Base-by-base conservation (phyloP, 2,797 vertebrate genomes). In the Ambastaia sidthimunki region DNA sequence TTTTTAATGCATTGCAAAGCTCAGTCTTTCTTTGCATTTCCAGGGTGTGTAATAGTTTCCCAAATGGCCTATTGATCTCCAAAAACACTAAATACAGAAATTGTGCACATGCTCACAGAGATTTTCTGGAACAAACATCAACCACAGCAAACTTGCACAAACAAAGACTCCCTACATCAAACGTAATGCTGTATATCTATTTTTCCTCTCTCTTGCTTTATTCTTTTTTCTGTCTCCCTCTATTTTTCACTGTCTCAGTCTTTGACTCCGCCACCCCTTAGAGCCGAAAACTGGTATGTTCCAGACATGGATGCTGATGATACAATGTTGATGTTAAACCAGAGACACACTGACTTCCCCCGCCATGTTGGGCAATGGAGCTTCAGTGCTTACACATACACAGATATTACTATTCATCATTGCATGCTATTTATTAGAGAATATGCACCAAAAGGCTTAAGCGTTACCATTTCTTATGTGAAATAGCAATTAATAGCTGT, bases 281-380 rank as follows among this genome's bases (percentile, higher is more conserved):
- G 25, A 69, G 60, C 23, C 63, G 44, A 23, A 80, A 84, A 84
- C 74, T 87, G 86, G 85, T 84, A 87, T 54, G 18, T 76, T 85
- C 84, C 82, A 68, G 82, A 71, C 74, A 83, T 67, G 82, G 81
- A 82, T 16, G 71, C 85, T 74, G 80, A 72, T 80, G 80, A 83
- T 84, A 83, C 82, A 71, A 76, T 85, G 83, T 74, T 67, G 78
- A 77, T 85, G 80, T 77, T 85, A 80, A 66, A 75, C 80, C 67
- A 75, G 4, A 67, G 72, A 87, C 10, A 18, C 47, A 12, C 68
- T 9, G 76, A 47, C 55, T 78, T 82, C 59, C 81, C n/a, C 63
- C 48, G 57, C 76, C 83, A 77, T 74, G 74, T 78, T 86, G 74
- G 11, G 60, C 67, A 16, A 19, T 52, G 44, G 62, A 76, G 31